phyloP scores from a whole-genome alignment of 2,113 vertebrate species.

The Peromyscus maniculatus region DNA sequence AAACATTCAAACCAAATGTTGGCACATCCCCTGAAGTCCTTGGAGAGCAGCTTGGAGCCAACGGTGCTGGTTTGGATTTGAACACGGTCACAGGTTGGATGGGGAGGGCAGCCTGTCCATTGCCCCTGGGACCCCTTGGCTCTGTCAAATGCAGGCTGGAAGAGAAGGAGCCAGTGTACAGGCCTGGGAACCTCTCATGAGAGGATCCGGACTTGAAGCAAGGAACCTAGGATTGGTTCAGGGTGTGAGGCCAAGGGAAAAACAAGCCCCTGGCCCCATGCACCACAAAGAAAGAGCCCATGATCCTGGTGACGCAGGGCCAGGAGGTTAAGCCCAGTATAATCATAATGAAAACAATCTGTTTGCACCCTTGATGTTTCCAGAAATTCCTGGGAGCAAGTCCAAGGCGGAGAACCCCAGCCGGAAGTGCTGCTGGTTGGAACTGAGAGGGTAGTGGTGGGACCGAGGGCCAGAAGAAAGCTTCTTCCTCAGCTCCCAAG shows the following conservation, averaged over 20 bases:
- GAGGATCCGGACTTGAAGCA: background rate
- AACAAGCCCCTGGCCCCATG: background rate
- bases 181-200: background rate
- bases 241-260: background rate
- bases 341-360: constrained; percentile 79
- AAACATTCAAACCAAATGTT: constrained; percentile 62
- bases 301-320: constrained; percentile 57
- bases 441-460: background rate
- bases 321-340: constrained; percentile 77
- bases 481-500: background rate
- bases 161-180: background rate
- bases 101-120: background rate
- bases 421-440: constrained; percentile 71
- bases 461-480: background rate
- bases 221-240: background rate
- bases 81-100: background rate
- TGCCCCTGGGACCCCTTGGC: no score
- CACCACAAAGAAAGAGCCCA: background rate
- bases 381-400: constrained; percentile 76
- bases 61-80: background rate
- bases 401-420: constrained; percentile 75
- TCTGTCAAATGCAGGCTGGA: background rate
- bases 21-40: constrained; percentile 9
- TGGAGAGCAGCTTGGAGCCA: constrained; percentile 31
- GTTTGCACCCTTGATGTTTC: constrained; percentile 66